phyloP scores from a whole-genome alignment of 2,113 vertebrate species.

The Callionymus lyra region DNA sequence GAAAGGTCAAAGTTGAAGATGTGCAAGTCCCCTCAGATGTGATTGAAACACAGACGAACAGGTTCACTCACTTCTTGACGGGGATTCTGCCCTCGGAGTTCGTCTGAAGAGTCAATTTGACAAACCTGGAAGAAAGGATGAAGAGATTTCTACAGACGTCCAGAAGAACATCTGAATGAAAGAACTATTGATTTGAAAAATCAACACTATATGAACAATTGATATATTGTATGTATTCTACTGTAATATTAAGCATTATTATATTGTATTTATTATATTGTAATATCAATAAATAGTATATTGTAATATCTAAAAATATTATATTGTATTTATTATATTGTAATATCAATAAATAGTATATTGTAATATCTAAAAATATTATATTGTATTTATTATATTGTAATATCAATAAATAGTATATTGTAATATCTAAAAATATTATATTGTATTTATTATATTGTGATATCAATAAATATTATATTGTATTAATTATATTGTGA shows the following conservation, averaged over 20 bases:
- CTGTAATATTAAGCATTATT: not conserved
- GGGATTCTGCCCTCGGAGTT: slow-evolving; percentile 88
- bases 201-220: not conserved
- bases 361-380: too few relatives aligned
- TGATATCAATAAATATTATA: not conserved
- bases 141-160: too few relatives aligned
- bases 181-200: not conserved
- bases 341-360: too few relatives aligned
- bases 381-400: too few relatives aligned
- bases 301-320: not conserved
- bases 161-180: too few relatives aligned
- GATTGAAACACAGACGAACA: not conserved
- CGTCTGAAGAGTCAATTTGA: slow-evolving; percentile 85
- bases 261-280: too few relatives aligned
- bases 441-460: too few relatives aligned
- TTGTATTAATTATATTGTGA: too few relatives aligned
- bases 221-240: too few relatives aligned
- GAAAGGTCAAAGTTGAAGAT: slow-evolving; percentile 50
- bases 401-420: too few relatives aligned
- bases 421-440: too few relatives aligned
- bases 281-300: not conserved
- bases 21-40: slow-evolving; percentile 14
- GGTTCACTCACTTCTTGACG: slow-evolving; percentile 87
- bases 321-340: too few relatives aligned
- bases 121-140: slow-evolving; percentile 68